These are phyloP conservation scores for Scyliorhinus canicula DNA, from an alignment of 2,797 vertebrate species.

Conservation along the genomic window DNA sequence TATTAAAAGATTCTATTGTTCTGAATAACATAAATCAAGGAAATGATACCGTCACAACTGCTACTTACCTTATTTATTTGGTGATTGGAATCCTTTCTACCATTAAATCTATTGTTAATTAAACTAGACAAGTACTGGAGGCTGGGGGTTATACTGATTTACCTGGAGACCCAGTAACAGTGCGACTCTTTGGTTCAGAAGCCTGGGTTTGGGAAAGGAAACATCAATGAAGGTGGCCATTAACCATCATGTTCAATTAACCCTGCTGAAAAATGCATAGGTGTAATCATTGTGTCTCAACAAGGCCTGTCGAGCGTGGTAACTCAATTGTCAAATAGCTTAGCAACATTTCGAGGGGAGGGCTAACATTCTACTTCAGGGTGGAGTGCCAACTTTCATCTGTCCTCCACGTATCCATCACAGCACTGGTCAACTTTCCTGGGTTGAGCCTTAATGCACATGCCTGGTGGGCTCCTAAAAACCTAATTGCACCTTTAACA, in stretches of 20 bases:
- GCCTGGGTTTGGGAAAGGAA: background rate
- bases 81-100: background rate
- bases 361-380: background rate
- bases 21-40: background rate
- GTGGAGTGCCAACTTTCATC: background rate
- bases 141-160: background rate
- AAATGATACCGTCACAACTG: background rate
- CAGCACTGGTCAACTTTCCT: background rate
- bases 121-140: background rate
- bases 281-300: background rate
- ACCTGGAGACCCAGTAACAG: background rate
- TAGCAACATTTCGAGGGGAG: background rate
- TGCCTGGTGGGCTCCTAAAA: background rate
- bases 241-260: background rate
- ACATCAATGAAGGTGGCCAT: background rate
- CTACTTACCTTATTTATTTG: background rate
- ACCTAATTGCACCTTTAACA: background rate
- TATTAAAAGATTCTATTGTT: background rate
- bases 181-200: background rate
- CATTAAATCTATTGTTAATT: constrained; percentile 3
- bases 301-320: background rate
- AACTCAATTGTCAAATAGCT: background rate
- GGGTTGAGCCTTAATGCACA: background rate
- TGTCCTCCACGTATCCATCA: background rate
- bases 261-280: background rate